Percentiles rank a stretch among this genome's conserved stretches.
Evolutionary conservation across 1,140 invertebrate species (phyloP).

Genomic region (Ephestia elutella): DNA sequence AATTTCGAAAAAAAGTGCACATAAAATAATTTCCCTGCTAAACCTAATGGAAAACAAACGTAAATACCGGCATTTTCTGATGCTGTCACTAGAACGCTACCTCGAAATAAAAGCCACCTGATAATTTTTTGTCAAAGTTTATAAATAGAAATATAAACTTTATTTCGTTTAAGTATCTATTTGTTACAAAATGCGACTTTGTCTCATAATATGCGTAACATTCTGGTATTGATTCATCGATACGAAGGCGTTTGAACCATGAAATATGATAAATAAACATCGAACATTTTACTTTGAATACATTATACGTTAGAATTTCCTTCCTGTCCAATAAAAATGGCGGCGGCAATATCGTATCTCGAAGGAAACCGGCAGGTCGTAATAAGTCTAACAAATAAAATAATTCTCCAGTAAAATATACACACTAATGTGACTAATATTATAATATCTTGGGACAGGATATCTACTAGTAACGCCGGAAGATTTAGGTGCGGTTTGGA

Average conservation of each 20-base stretch:
- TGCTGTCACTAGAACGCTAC: no score
- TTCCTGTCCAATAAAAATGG: constrained; percentile 70
- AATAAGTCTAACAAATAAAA: constrained; percentile 71
- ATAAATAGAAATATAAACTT: not conserved
- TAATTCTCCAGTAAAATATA: constrained; percentile 66
- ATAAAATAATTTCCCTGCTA: no score
- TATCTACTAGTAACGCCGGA: constrained; percentile 60
- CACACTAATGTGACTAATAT: constrained; percentile 72
- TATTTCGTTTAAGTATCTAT: not conserved
- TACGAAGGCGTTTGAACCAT: constrained; percentile 7
- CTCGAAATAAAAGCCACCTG: no score
- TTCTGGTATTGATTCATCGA: constrained; percentile 9
- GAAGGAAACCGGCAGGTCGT: constrained; percentile 57
- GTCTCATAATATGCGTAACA: not conserved
- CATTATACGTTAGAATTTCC: constrained; percentile 68
- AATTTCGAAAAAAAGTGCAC: no score
- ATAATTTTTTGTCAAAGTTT: no score
- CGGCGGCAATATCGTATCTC: constrained; percentile 54
- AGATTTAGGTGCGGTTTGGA: constrained; percentile 60
- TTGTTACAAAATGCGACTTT: not conserved
- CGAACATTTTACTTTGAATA: constrained; percentile 48
- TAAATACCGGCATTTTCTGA: no score
- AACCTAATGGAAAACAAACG: no score
- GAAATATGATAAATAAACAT: constrained; percentile 52
- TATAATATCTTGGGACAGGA: constrained; percentile 64